Conservation (phyloP, 2,888 invertebrate genomes). For the Micoletzkya japonica region DNA sequence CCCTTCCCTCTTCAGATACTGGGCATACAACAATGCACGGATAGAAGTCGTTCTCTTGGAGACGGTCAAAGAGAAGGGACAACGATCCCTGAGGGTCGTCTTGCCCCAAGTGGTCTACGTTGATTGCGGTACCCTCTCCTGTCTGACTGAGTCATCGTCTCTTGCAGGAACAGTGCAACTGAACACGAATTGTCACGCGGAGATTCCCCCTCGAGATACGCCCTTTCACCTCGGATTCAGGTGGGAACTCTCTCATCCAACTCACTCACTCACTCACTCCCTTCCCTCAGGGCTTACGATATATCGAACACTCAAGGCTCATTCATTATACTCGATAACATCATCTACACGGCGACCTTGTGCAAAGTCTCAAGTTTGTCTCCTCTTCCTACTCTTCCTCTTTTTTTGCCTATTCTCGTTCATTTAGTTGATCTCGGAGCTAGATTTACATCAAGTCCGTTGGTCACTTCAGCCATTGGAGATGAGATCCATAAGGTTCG, state of each 20-base stretch:
- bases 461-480: constrained; percentile 55
- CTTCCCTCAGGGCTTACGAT: constrained; percentile 52
- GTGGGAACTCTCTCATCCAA: neutral
- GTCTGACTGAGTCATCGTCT: too few species aligned
- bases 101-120: too few species aligned
- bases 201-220: constrained; percentile 52
- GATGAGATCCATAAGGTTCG: constrained; percentile 30
- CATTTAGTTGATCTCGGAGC: constrained; percentile 59
- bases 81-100: constrained; percentile 37
- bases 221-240: constrained; percentile 45
- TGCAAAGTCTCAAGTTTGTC: constrained; percentile 59
- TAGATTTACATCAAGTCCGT: constrained; percentile 45
- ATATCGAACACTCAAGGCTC: constrained; percentile 58
- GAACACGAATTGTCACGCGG: constrained; percentile 52
- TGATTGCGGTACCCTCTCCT: constrained; percentile 51
- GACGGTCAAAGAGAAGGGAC: constrained; percentile 30
- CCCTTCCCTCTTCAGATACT: constrained; percentile 54
- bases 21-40: constrained; percentile 62
- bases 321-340: constrained; percentile 62
- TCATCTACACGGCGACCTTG: constrained; percentile 56
- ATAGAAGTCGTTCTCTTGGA: constrained; percentile 60
- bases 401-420: neutral
- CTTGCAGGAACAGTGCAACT: constrained; percentile 44
- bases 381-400: neutral
- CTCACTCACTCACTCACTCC: neutral